Conservation (phyloP, 2,888 invertebrate genomes). For the Melanophora roralis region DNA sequence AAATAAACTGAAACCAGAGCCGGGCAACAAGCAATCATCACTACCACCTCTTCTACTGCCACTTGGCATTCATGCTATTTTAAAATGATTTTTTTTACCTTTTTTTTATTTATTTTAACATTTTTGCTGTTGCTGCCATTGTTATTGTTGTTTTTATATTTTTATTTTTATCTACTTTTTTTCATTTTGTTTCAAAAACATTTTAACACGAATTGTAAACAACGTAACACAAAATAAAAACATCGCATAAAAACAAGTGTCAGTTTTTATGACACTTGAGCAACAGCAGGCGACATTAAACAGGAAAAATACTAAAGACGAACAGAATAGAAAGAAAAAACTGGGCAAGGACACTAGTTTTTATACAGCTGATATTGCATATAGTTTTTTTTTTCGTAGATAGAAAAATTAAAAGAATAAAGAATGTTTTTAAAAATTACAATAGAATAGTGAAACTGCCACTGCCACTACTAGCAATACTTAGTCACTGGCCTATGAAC, state of each 20-base stretch:
- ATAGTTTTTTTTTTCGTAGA: neutral
- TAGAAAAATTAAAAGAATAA: neutral
- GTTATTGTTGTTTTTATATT: neutral
- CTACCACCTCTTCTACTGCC: neutral
- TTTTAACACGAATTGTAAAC: slow-evolving; percentile 62
- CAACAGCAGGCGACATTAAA: slow-evolving; percentile 61
- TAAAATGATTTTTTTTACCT: slow-evolving; percentile 43
- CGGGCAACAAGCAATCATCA: slow-evolving; percentile 13
- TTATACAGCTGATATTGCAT: slow-evolving; percentile 1
- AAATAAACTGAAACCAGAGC: slow-evolving; percentile 4
- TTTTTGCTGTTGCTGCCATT: neutral
- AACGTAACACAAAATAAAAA: slow-evolving; percentile 61
- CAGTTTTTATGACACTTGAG: slow-evolving; percentile 62
- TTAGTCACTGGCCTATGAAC: neutral
- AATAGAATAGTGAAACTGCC: slow-evolving; percentile 27
- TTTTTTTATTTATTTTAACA: slow-evolving; percentile 19
- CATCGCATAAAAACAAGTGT: slow-evolving; percentile 60
- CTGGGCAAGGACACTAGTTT: slow-evolving; percentile 42
- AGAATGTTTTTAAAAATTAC: slow-evolving; percentile 10
- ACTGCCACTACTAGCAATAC: neutral
- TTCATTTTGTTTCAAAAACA: slow-evolving; percentile 47
- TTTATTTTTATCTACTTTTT: neutral
- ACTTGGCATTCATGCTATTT: slow-evolving; percentile 53
- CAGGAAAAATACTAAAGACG: slow-evolving; percentile 53
- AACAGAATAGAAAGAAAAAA: slow-evolving; percentile 9